Base-by-base conservation (phyloP, 2,797 vertebrate genomes). In the Varecia variegata region DNA sequence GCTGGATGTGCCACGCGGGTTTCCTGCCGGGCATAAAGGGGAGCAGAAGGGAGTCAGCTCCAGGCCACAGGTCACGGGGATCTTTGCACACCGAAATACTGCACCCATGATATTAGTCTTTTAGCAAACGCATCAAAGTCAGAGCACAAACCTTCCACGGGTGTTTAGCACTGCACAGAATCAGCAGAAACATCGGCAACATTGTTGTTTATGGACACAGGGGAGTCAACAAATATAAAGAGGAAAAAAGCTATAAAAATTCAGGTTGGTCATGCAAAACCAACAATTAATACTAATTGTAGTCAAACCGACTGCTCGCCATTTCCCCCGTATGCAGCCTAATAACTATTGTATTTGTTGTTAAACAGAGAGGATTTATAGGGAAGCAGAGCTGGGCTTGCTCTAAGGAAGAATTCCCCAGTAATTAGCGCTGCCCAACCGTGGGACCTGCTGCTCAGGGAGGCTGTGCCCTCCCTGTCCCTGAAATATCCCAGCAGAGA, bases 161-260 rank as follows among this genome's bases (percentile, higher is more conserved):
- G 88, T 9, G 7, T 0, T 35, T 4, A 68, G 74, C 9, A 4
- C 45, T 0, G 3, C n/a, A 0, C 0, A 1, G 79, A 70, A n/a
- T 68, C 52, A 38, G 62, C 3, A 50, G 68, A 58, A 50, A 54
- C 56, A 3, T 32, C 14, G 9, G 40, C 56, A 30, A n/a, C 27
- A 0, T 27, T 45, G 13, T 1, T 30, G 35, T 58, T 27, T 12
- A 11, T 2, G 47, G 54, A 45, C 45, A 38, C 71, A 40, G 40
- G 45, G 20, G 50, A 73, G n/a, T 81, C 60, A 25, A 45, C 86
- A 80, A 38, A 79, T 35, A 35, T 11, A 35, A 67, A 52, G 87
- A 40, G 3, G 6, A 62, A n/a, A 71, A 77, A 45, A 58, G 25
- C 23, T 52, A 6, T 47, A 10, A 71, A 89, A 35, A n/a, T 7